These are phyloP conservation scores for Leptinotarsa peninsularis DNA, from an alignment of 2,888 invertebrate species.

Conservation along the genomic window DNA sequence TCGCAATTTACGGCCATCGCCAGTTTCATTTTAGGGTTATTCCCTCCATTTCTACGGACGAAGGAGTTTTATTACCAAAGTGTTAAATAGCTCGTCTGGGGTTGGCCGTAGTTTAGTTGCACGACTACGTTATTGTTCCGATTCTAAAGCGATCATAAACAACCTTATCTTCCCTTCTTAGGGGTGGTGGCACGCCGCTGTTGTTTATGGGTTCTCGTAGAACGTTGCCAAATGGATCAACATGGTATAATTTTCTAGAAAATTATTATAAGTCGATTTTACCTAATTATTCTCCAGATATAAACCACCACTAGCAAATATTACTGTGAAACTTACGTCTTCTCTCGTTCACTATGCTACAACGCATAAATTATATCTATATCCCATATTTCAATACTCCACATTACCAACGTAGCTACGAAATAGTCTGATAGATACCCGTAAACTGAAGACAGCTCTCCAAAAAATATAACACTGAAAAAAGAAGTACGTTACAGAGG, in stretches of 20 bases:
- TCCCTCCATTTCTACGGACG: slow-evolving; percentile 31
- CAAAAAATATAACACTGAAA: too few relatives aligned
- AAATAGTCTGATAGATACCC: too few relatives aligned
- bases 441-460: too few relatives aligned
- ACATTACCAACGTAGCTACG: too few relatives aligned
- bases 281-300: neutral
- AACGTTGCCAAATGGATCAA: slow-evolving; percentile 26
- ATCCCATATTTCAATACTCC: too few relatives aligned
- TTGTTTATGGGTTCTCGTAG: slow-evolving; percentile 29
- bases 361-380: too few relatives aligned
- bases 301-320: too few relatives aligned
- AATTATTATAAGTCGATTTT: neutral
- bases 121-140: slow-evolving; percentile 21
- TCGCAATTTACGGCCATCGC: slow-evolving; percentile 7
- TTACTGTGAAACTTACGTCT: too few relatives aligned
- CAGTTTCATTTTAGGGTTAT: slow-evolving; percentile 3
- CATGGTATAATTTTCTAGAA: neutral
- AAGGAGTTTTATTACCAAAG: slow-evolving; percentile 40
- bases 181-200: slow-evolving; percentile 36
- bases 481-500: too few relatives aligned
- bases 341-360: too few relatives aligned
- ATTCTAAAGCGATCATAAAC: slow-evolving; percentile 44
- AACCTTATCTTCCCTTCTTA: slow-evolving; percentile 37
- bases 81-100: slow-evolving; percentile 41
- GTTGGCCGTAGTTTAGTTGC: slow-evolving; percentile 27